Evolutionary conservation across 30 jellyfish, hydroid and myxozoan genomes (phyloP).

Genomic region (Hydractinia echinata): DNA sequence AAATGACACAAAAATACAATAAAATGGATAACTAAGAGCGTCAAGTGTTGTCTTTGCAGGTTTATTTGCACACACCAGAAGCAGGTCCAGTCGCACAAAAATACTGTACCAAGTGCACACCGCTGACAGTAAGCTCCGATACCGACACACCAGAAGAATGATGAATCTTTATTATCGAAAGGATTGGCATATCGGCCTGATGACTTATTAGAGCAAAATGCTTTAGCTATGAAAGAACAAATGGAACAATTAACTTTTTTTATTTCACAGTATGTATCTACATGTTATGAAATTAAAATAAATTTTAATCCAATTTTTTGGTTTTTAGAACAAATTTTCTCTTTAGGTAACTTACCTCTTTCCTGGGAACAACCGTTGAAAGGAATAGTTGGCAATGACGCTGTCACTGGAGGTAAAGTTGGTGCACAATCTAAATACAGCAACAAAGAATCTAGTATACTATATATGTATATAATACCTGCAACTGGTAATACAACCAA

Average conservation of each 20-base stretch:
- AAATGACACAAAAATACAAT: too few relatives aligned
- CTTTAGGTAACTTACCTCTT: background rate
- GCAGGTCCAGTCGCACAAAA: background rate
- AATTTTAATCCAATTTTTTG: too few relatives aligned
- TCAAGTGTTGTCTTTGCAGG: background rate
- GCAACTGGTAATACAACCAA: too few relatives aligned
- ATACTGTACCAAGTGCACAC: constrained; percentile 2
- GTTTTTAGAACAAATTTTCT: background rate
- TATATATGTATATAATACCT: too few relatives aligned
- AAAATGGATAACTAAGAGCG: background rate
- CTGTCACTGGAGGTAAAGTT: background rate
- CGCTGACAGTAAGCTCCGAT: background rate
- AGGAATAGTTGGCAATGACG: background rate
- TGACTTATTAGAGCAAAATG: background rate
- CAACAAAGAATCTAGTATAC: background rate
- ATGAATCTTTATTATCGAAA: constrained; percentile 4
- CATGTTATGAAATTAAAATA: too few relatives aligned
- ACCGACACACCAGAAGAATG: background rate
- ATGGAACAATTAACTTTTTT: background rate
- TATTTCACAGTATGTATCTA: too few relatives aligned
- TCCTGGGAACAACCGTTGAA: background rate
- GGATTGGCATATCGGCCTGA: background rate
- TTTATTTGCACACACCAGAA: background rate
- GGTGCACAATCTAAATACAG: background rate
- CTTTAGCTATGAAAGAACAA: background rate